Evolutionary conservation across 2,888 invertebrate species (phyloP).

Genomic region (Drosophila conformis): DNA sequence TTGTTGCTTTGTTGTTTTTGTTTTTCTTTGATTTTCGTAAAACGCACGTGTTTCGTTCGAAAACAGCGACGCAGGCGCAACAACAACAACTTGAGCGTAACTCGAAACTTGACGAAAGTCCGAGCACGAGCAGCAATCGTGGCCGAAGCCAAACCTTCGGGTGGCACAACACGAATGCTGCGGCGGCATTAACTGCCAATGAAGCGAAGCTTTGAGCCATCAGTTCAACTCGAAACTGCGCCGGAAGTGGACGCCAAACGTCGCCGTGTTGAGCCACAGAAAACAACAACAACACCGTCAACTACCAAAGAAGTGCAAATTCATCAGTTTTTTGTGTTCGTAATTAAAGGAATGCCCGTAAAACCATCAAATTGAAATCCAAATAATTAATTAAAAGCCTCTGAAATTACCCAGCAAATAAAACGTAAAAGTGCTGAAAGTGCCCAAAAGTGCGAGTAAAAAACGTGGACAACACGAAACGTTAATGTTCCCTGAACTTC

Average conservation of each 20-base stretch:
- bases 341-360: conserved; percentile 20
- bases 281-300: conserved; percentile 7
- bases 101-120: conserved; percentile 51
- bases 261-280: conserved; percentile 44
- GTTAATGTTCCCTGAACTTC: conserved; percentile 24
- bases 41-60: conserved; percentile 68
- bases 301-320: conserved; percentile 25
- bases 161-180: conserved; percentile 8
- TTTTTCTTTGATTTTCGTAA: conserved; percentile 2
- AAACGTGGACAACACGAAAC: conserved; percentile 16
- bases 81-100: conserved; percentile 21
- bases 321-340: conserved; percentile 7
- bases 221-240: conserved; percentile 81
- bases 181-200: conserved; percentile 63
- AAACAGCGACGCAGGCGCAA: conserved; percentile 63
- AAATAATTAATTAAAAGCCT: conserved; percentile 9
- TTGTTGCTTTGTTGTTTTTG: conserved; percentile 16
- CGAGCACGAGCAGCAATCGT: conserved; percentile 27
- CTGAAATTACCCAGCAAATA: not conserved
- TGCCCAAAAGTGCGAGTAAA: conserved; percentile 1
- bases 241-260: conserved; percentile 80
- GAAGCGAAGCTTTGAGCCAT: conserved; percentile 69
- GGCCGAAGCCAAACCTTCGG: conserved; percentile 38
- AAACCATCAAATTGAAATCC: conserved; percentile 14
- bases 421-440: conserved; percentile 5